Evolutionary conservation across 2,888 invertebrate genomes (phyloP).

Genomic region (Papilio elwesi): DNA sequence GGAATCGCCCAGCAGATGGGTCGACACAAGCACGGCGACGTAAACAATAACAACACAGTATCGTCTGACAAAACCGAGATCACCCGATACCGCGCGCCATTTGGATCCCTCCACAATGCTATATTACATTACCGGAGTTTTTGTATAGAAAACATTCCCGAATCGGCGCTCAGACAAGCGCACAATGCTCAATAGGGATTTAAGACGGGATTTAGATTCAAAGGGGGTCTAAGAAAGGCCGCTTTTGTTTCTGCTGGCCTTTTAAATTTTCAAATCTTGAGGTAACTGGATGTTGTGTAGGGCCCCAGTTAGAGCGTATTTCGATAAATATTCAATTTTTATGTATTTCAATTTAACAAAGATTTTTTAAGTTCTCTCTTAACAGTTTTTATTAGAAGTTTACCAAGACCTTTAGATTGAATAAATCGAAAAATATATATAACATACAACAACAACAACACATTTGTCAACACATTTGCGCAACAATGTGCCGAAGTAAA

Average conservation of each 20-base stretch:
- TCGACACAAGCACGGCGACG: constrained; percentile 38
- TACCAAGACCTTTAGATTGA: too few relatives aligned
- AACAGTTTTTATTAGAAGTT: too few relatives aligned
- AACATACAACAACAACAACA: too few relatives aligned
- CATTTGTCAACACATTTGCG: too few relatives aligned
- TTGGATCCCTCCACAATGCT: constrained; percentile 67
- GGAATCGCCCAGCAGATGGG: constrained; percentile 44
- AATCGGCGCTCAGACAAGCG: constrained; percentile 61
- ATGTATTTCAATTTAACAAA: too few relatives aligned
- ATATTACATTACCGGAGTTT: constrained; percentile 72
- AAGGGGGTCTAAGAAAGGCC: constrained; percentile 57
- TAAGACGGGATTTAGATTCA: constrained; percentile 79
- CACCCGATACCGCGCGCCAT: constrained; percentile 66
- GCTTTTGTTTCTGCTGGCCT: constrained; percentile 73
- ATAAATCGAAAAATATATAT: too few relatives aligned
- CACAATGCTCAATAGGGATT: constrained; percentile 77
- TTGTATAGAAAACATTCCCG: constrained; percentile 55
- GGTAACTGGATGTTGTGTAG: constrained; percentile 61
- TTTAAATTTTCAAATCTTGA: constrained; percentile 68
- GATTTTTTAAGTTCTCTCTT: too few relatives aligned
- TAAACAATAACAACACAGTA: constrained; percentile 44
- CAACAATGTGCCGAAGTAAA: too few relatives aligned
- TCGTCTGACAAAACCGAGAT: constrained; percentile 51
- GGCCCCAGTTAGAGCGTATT: constrained; percentile 48
- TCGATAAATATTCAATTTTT: background rate